phyloP scores from a whole-genome alignment of 2,888 invertebrate species.

The Drosophila tripunctata region DNA sequence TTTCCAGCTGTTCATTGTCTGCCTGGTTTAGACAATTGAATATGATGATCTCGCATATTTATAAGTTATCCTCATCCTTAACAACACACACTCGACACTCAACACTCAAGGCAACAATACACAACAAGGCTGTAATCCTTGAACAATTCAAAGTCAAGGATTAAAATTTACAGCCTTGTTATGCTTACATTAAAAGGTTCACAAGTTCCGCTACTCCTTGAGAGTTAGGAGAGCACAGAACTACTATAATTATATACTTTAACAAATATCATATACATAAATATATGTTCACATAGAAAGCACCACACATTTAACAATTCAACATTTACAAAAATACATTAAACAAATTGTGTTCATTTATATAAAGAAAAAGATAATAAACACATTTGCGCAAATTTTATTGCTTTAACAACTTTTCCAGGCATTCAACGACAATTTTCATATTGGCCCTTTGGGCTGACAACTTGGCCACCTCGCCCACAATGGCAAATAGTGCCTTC shows the following conservation, averaged over 20 bases:
- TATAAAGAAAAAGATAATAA: conserved; percentile 45
- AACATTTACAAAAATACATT: conserved; percentile 52
- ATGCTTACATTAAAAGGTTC: conserved; percentile 65
- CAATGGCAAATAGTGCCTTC: conserved; percentile 88
- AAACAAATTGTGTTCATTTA: conserved; percentile 55
- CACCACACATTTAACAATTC: no score
- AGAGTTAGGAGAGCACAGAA: conserved; percentile 70
- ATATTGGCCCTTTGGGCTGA: conserved; percentile 89
- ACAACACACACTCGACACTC: conserved; percentile 7
- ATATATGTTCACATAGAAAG: conserved; percentile 18
- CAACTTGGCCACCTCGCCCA: conserved; percentile 86
- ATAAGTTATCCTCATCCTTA: conserved; percentile 26
- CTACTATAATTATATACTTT: conserved; percentile 55
- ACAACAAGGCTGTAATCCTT: conserved; percentile 7
- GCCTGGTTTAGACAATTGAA: conserved; percentile 82
- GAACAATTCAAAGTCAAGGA: not conserved
- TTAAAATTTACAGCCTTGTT: conserved; percentile 10
- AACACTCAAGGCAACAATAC: conserved; percentile 12
- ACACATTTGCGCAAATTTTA: conserved; percentile 51
- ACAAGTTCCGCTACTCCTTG: conserved; percentile 81
- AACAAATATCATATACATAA: conserved; percentile 27
- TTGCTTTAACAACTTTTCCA: conserved; percentile 84
- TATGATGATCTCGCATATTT: conserved; percentile 69
- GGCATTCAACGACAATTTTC: conserved; percentile 86
- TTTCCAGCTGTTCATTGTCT: conserved; percentile 82